Evolutionary conservation across 1,140 invertebrate species (phyloP).

Genomic region (Cyrtorhinus lividipennis): DNA sequence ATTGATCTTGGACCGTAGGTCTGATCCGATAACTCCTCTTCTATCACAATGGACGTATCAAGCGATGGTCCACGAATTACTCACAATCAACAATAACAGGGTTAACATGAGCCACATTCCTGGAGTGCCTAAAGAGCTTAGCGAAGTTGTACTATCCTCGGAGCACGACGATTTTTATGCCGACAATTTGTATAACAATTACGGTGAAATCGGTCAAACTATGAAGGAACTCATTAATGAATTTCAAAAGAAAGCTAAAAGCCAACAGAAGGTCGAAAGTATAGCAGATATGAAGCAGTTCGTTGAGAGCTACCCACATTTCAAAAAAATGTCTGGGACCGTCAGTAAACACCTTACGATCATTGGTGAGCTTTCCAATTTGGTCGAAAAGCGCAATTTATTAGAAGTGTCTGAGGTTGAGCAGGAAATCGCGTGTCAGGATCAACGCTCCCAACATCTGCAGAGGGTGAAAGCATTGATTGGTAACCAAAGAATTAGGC

Average conservation of each 20-base stretch:
- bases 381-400: slow-evolving; percentile 63
- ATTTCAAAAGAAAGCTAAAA: slow-evolving; percentile 90
- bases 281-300: slow-evolving; percentile 99
- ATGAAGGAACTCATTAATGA: slow-evolving; percentile 96
- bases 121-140: slow-evolving; percentile 72
- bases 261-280: slow-evolving; percentile 93
- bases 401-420: slow-evolving; percentile 91
- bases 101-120: slow-evolving; percentile 75
- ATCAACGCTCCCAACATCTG: slow-evolving; percentile 77
- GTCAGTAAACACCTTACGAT: slow-evolving; percentile 95
- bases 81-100: slow-evolving; percentile 89
- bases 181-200: slow-evolving; percentile 90
- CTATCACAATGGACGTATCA: slow-evolving; percentile 99
- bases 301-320: slow-evolving; percentile 95
- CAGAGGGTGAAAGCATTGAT: slow-evolving; percentile 48
- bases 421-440: slow-evolving; percentile 88
- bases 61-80: slow-evolving; percentile 97
- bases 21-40: slow-evolving; percentile 90
- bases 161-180: slow-evolving; percentile 98
- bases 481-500: slow-evolving; percentile 47
- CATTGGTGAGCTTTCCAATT: slow-evolving; percentile 80
- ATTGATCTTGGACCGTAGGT: slow-evolving; percentile 75
- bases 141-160: slow-evolving; percentile 83
- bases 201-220: slow-evolving; percentile 95
- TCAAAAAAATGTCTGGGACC: slow-evolving; percentile 98